Evolutionary conservation across 2,888 invertebrate genomes (phyloP).

Genomic region (Thalpophila matura): DNA sequence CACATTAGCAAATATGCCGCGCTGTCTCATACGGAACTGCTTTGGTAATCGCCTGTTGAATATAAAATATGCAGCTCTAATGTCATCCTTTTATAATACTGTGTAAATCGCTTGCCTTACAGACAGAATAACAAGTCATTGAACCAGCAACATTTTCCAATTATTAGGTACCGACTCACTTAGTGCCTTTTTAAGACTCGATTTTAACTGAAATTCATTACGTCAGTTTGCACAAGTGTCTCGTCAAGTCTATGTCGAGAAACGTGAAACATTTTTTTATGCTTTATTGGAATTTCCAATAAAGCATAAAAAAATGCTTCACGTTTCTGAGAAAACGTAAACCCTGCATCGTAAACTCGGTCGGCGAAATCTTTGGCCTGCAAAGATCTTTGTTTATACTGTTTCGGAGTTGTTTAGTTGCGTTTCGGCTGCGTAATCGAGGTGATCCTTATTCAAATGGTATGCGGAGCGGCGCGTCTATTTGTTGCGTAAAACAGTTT

Average conservation of each 20-base stretch:
- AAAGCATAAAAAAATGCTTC: constrained; percentile 58
- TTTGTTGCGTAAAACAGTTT: constrained; percentile 81
- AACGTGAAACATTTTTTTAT: no score
- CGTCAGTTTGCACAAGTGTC: constrained; percentile 79
- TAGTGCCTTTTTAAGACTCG: constrained; percentile 3
- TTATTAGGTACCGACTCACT: constrained; percentile 5
- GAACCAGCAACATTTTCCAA: constrained; percentile 18
- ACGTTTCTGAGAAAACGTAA: constrained; percentile 64
- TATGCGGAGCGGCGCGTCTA: constrained; percentile 80
- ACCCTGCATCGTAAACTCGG: constrained; percentile 66
- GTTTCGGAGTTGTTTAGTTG: constrained; percentile 79
- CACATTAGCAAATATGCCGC: constrained; percentile 67
- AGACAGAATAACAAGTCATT: constrained; percentile 40
- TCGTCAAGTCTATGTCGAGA: constrained; percentile 20
- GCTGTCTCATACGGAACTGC: constrained; percentile 75
- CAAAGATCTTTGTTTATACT: constrained; percentile 78
- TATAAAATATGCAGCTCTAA: constrained; percentile 69
- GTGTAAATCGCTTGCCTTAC: constrained; percentile 15
- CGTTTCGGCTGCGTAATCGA: constrained; percentile 83
- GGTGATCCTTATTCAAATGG: constrained; percentile 87
- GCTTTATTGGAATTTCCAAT: constrained; percentile 50
- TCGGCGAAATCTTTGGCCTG: constrained; percentile 71
- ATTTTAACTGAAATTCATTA: constrained; percentile 56
- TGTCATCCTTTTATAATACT: constrained; percentile 57
- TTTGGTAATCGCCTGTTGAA: constrained; percentile 70